Conservation (phyloP, 2,888 invertebrate species). For the Cheilosia grossa region DNA sequence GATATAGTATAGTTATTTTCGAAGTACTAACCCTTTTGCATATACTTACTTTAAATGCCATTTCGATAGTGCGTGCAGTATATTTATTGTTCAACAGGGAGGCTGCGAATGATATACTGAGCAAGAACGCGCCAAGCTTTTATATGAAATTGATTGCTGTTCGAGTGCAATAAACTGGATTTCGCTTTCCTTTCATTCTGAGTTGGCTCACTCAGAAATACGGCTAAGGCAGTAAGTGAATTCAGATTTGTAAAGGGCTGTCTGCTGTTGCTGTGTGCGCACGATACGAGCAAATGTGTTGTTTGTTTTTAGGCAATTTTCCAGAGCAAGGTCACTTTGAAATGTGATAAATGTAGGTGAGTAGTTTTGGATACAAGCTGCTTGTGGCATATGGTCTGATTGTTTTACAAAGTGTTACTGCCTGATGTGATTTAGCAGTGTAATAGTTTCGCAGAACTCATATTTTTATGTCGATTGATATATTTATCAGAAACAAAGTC, state of each 20-base stretch:
- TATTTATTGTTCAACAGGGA: slow-evolving; percentile 27
- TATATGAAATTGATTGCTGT: slow-evolving; percentile 24
- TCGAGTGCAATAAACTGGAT: slow-evolving; percentile 28
- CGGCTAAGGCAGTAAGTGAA: not conserved
- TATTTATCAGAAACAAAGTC: no score
- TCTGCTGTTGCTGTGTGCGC: no score
- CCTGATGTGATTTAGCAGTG: no score
- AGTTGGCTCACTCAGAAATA: not conserved
- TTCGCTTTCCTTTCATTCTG: not conserved
- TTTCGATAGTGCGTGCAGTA: slow-evolving; percentile 25
- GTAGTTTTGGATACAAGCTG: no score
- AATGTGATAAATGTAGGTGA: no score
- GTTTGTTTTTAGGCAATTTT: not conserved
- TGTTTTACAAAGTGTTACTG: no score
- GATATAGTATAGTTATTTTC: not conserved
- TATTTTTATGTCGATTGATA: no score
- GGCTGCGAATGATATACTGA: slow-evolving; percentile 45
- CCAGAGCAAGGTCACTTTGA: not conserved
- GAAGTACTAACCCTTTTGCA: not conserved
- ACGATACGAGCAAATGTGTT: no score
- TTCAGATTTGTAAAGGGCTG: not conserved
- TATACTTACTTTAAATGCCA: slow-evolving; percentile 59
- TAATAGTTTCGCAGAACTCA: no score
- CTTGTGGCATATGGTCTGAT: no score
- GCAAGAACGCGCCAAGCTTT: slow-evolving; percentile 15